A percentile compares a stretch with the other conserved stretches of the same genome.
These are phyloP conservation scores for Silurus glanis DNA, from an alignment of 2,113 vertebrate species.

Conservation along the genomic window DNA sequence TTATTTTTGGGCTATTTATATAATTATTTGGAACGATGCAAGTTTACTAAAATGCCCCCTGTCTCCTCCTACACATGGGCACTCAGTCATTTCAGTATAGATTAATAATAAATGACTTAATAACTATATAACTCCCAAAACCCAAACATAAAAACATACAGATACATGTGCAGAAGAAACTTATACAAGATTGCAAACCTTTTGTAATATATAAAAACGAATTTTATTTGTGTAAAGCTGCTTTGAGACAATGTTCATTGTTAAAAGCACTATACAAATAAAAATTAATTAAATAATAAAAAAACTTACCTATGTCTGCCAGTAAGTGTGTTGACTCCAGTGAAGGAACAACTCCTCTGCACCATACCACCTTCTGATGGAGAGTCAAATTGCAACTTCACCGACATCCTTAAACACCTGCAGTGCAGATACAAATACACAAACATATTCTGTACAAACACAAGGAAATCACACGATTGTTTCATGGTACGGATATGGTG, in stretches of 20 bases:
- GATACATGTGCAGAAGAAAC: not conserved
- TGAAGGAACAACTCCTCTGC: conserved; percentile 73
- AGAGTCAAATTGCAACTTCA: conserved; percentile 73
- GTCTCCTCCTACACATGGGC: not conserved
- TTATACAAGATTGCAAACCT: not conserved
- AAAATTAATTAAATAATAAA: too few relatives aligned
- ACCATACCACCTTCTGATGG: conserved; percentile 65
- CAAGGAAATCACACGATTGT: too few relatives aligned
- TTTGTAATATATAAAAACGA: conserved; percentile 10
- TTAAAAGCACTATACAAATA: too few relatives aligned
- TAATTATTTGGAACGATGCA: not conserved
- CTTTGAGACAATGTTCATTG: too few relatives aligned
- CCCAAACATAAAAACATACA: not conserved
- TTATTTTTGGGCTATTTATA: not conserved
- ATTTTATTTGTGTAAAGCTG: too few relatives aligned
- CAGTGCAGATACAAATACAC: conserved; percentile 21
- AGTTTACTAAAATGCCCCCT: not conserved
- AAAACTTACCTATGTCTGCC: conserved; percentile 61
- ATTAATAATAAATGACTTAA: not conserved
- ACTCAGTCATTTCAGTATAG: not conserved
- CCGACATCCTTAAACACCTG: conserved; percentile 67
- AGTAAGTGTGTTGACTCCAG: conserved; percentile 68
- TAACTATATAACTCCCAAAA: not conserved
- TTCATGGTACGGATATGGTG: too few relatives aligned
- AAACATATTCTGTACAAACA: not conserved